Conservation (phyloP, 2,797 vertebrate genomes). For the Numenius phaeopus region DNA sequence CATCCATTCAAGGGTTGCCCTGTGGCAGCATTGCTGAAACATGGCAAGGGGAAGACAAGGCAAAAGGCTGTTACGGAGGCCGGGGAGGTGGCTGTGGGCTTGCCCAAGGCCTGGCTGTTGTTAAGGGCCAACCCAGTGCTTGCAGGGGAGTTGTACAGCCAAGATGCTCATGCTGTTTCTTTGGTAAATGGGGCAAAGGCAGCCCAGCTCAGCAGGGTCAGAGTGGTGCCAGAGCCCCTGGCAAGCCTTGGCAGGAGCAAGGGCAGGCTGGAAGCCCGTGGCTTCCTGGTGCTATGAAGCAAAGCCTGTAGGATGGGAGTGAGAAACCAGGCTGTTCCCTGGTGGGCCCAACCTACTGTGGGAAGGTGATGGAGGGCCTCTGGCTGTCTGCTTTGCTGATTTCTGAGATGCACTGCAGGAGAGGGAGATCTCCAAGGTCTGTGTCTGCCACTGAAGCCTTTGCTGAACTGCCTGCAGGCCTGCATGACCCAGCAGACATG, state of each 20-base stretch:
- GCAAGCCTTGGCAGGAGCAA: background rate
- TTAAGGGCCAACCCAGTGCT: background rate
- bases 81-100: background rate
- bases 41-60: background rate
- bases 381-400: background rate
- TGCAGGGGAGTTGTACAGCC: fast-evolving
- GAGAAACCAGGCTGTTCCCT: background rate
- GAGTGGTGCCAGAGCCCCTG: background rate
- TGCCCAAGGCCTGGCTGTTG: background rate
- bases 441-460: background rate
- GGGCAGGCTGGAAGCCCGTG: background rate
- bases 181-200: background rate
- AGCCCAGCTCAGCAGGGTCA: background rate
- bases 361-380: background rate
- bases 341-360: fast-evolving
- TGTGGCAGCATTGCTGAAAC: background rate
- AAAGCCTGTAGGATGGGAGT: background rate
- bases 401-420: background rate
- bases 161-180: background rate
- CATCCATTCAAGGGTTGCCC: background rate
- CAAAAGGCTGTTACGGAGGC: background rate
- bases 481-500: background rate
- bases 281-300: background rate
- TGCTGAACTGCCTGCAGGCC: background rate
- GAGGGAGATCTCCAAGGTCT: background rate